These are phyloP conservation scores for Porites evermanni DNA, from an alignment of 92 coral and sea anemone genomes.

Conservation along the genomic window DNA sequence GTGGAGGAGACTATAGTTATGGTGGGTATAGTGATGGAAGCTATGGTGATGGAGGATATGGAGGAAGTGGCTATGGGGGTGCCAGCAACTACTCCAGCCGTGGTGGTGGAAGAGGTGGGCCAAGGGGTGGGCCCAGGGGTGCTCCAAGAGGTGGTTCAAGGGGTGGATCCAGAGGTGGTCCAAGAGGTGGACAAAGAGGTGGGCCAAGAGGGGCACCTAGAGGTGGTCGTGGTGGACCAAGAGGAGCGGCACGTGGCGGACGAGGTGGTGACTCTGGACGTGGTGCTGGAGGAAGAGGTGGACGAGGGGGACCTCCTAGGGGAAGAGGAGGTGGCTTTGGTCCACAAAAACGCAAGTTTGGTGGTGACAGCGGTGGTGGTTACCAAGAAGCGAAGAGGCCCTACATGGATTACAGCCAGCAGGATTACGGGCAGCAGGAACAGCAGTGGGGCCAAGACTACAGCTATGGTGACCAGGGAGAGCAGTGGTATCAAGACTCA, in stretches of 20 bases:
- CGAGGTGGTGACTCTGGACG: slow-evolving; percentile 50
- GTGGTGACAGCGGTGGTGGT: slow-evolving; percentile 77
- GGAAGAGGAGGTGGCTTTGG: slow-evolving; percentile 73
- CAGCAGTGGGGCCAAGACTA: slow-evolving; percentile 76
- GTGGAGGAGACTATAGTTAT: slow-evolving; percentile 41
- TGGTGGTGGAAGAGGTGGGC: slow-evolving; percentile 50
- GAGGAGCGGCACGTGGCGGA: slow-evolving; percentile 50
- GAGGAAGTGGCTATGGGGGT: slow-evolving; percentile 41
- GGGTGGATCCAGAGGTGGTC: slow-evolving; percentile 68
- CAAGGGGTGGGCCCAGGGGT: slow-evolving; percentile 37
- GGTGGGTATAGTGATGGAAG: slow-evolving; percentile 25
- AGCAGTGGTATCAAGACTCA: slow-evolving; percentile 97
- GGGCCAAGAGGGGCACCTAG: slow-evolving; percentile 54
- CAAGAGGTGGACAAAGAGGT: slow-evolving; percentile 66
- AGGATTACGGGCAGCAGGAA: slow-evolving; percentile 57
- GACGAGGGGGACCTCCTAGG: slow-evolving; percentile 60
- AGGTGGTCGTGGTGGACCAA: slow-evolving; percentile 45
- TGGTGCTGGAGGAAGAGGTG: slow-evolving; percentile 59
- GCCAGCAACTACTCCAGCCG: slow-evolving; percentile 40
- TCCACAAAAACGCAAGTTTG: slow-evolving; percentile 82
- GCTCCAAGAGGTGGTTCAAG: slow-evolving; percentile 53
- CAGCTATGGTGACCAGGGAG: slow-evolving; percentile 81
- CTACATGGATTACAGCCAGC: slow-evolving; percentile 61
- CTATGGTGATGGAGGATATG: slow-evolving; percentile 14
- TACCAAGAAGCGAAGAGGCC: slow-evolving; percentile 87